Evolutionary conservation across 1,140 invertebrate genomes (phyloP).

Genomic region (Drosophila sulfurigaster): DNA sequence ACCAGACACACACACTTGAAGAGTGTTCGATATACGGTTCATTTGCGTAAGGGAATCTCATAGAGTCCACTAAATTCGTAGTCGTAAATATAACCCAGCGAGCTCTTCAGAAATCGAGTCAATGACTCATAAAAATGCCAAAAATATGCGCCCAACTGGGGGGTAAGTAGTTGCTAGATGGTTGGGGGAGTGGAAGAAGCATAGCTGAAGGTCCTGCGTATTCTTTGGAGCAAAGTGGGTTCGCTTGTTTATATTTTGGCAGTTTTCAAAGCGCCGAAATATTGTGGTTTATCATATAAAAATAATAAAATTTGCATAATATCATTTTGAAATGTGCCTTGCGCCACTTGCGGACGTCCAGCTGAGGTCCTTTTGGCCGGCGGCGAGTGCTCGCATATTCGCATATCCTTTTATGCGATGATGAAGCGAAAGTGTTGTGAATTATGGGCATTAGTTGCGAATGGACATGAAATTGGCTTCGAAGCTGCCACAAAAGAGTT

Average conservation of each 20-base stretch:
- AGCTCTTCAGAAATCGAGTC: slow-evolving; percentile 75
- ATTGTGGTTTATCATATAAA: slow-evolving; percentile 81
- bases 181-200: background rate
- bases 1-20: background rate
- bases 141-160: slow-evolving; percentile 73
- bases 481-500: slow-evolving; percentile 3
- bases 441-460: slow-evolving; percentile 64
- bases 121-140: slow-evolving; percentile 83
- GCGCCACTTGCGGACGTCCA: slow-evolving; percentile 38
- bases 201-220: slow-evolving; percentile 25
- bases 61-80: slow-evolving; percentile 53
- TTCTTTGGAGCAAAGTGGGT: slow-evolving; percentile 19
- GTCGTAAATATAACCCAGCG: slow-evolving; percentile 50
- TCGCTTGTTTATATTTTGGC: slow-evolving; percentile 55
- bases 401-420: slow-evolving; percentile 52
- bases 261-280: slow-evolving; percentile 57
- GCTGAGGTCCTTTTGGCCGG: slow-evolving; percentile 59
- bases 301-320: slow-evolving; percentile 83
- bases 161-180: slow-evolving; percentile 11
- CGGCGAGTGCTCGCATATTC: slow-evolving; percentile 31
- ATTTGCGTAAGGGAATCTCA: slow-evolving; percentile 64
- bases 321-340: slow-evolving; percentile 73
- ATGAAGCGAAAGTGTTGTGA: slow-evolving; percentile 82
- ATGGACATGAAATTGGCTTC: slow-evolving; percentile 47
- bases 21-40: slow-evolving; percentile 32